Conservation (phyloP, 2,797 vertebrate genomes). For the Anniella stebbinsi region DNA sequence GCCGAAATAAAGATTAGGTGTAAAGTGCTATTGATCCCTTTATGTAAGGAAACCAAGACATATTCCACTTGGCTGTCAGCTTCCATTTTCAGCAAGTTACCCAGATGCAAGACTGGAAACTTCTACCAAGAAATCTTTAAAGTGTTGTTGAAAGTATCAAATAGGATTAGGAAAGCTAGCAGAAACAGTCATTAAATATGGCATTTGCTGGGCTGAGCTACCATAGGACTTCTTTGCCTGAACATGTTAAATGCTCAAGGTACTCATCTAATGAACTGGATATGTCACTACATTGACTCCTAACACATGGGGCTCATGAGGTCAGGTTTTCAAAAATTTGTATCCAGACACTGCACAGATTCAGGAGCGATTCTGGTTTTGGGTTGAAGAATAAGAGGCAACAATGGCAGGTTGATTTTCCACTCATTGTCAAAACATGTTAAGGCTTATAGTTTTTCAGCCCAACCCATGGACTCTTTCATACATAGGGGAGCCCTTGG, state of each 20-base stretch:
- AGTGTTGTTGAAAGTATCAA: constrained; percentile 62
- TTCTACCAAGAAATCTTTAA: constrained; percentile 60
- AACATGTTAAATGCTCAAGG: constrained; percentile 38
- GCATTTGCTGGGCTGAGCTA: constrained; percentile 36
- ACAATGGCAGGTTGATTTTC: neutral
- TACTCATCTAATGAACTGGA: constrained; percentile 5
- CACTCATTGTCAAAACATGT: neutral
- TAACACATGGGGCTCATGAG: neutral
- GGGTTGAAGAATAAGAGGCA: neutral
- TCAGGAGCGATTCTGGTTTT: neutral
- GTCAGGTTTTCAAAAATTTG: constrained; percentile 9
- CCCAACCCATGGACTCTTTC: neutral
- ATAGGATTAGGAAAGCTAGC: constrained; percentile 37
- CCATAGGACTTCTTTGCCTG: constrained; percentile 3
- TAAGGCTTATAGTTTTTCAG: neutral
- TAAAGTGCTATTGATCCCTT: constrained; percentile 81
- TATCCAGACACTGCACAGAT: neutral
- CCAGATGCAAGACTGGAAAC: constrained; percentile 62
- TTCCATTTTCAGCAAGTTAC: constrained; percentile 75
- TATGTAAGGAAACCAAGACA: constrained; percentile 67
- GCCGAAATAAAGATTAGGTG: constrained; percentile 78
- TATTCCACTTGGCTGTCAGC: constrained; percentile 71
- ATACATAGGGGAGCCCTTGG: neutral
- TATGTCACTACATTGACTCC: constrained; percentile 1
- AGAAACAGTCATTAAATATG: constrained; percentile 49